A percentile compares a stretch with the other conserved stretches of the same genome.
Evolutionary conservation across 2,797 vertebrate species (phyloP).

Genomic region (Balearica regulorum): DNA sequence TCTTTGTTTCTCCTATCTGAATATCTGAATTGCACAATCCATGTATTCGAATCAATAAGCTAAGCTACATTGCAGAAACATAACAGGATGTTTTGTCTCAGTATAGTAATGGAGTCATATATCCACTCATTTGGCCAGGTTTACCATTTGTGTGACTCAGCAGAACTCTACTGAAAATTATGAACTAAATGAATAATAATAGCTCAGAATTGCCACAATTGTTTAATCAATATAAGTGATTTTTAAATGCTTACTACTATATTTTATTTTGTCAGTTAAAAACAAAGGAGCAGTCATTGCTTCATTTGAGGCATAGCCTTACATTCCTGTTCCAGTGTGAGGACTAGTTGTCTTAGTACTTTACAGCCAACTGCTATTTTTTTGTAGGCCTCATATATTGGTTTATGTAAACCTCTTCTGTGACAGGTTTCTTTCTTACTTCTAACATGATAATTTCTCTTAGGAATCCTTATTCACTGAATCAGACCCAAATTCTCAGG

Average conservation of each 20-base stretch:
- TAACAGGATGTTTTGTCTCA: slow-evolving; percentile 1
- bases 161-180: slow-evolving; percentile 17
- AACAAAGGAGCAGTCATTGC: background rate
- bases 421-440: background rate
- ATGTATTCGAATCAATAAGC: background rate
- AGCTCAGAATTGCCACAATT: slow-evolving; percentile 1
- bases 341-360: background rate
- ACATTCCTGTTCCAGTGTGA: background rate
- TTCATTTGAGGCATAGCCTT: background rate
- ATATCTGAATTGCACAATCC: background rate
- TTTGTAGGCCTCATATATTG: background rate
- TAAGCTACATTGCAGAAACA: background rate
- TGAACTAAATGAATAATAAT: slow-evolving; percentile 6
- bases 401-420: background rate
- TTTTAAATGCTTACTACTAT: background rate
- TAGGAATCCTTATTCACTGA: background rate
- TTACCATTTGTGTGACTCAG: slow-evolving; percentile 11
- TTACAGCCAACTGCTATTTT: background rate
- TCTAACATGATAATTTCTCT: background rate
- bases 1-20: background rate
- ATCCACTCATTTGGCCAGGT: background rate
- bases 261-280: slow-evolving; percentile 12
- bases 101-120: background rate
- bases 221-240: slow-evolving; percentile 36
- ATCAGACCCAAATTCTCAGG: background rate